A percentile compares a stretch with the other conserved stretches of the same genome.
phyloP scores from a whole-genome alignment of 2,113 vertebrate species.

The Triplophysa tibetana region DNA sequence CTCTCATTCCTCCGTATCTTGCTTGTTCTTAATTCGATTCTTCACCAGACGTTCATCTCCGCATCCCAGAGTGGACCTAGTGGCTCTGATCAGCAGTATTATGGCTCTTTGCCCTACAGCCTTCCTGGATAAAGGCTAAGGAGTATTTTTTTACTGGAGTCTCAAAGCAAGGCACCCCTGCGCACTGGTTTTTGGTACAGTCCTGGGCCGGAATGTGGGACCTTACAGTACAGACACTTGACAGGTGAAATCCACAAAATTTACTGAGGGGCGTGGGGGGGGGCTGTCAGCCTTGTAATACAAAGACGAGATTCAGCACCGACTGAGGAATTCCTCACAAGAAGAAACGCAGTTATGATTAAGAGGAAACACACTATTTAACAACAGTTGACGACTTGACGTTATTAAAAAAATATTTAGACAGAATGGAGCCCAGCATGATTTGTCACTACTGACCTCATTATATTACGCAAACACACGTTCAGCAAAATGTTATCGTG shows the following conservation, averaged over 20 bases:
- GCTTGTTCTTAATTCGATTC: neutral
- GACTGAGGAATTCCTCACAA: conserved; percentile 33
- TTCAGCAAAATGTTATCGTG: neutral
- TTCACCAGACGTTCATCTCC: conserved; percentile 21
- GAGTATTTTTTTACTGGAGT: conserved; percentile 44
- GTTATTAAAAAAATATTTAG: conserved; percentile 14
- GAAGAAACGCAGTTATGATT: conserved; percentile 2
- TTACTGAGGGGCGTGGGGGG: conserved; percentile 28
- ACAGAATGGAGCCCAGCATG: conserved; percentile 13
- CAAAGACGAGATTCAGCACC: conserved; percentile 48
- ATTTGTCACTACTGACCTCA: conserved; percentile 8
- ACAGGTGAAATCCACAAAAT: conserved; percentile 34
- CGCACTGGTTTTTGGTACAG: conserved; percentile 51
- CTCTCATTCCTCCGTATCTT: neutral
- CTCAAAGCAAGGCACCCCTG: conserved; percentile 42
- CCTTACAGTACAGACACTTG: conserved; percentile 39
- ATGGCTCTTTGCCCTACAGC: conserved; percentile 51
- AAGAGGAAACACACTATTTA: conserved; percentile 4
- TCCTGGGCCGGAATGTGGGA: conserved; percentile 38
- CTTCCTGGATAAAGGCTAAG: conserved; percentile 44
- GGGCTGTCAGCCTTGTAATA: conserved; percentile 31
- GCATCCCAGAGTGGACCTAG: conserved; percentile 38
- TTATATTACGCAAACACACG: conserved; percentile 20
- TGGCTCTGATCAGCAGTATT: conserved; percentile 44
- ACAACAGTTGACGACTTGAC: conserved; percentile 6